Evolutionary conservation across 2,113 vertebrate genomes (phyloP).

Genomic region (Cephalopterus ornatus): DNA sequence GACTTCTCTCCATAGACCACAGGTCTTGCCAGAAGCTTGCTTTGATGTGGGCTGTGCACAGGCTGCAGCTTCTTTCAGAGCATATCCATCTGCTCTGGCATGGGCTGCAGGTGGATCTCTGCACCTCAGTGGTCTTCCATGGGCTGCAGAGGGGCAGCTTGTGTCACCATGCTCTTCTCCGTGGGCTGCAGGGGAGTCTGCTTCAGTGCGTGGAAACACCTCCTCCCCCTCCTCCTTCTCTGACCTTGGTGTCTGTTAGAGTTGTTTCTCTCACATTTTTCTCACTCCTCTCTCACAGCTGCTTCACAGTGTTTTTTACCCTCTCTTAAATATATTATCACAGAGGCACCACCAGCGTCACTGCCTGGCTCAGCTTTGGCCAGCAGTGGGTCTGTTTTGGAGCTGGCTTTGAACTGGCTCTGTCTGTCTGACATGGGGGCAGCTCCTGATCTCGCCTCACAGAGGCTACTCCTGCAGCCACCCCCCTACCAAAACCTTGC

Average conservation of each 20-base stretch:
- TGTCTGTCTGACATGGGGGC: background rate
- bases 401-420: background rate
- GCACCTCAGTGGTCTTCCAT: background rate
- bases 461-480: background rate
- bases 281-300: background rate
- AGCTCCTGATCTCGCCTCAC: background rate
- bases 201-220: background rate
- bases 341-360: fast-evolving
- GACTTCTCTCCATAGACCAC: background rate
- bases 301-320: background rate
- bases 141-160: background rate
- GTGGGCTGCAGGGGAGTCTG: background rate
- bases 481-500: background rate
- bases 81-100: background rate
- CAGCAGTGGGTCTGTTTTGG: background rate
- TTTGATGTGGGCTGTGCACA: fast-evolving
- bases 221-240: background rate
- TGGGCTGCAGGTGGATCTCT: background rate
- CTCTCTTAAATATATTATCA: background rate
- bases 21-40: background rate
- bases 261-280: background rate
- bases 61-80: background rate
- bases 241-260: background rate
- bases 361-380: background rate
- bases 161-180: background rate